Base-by-base conservation (phyloP, 2,113 vertebrate species). In the Aphelocoma coerulescens region DNA sequence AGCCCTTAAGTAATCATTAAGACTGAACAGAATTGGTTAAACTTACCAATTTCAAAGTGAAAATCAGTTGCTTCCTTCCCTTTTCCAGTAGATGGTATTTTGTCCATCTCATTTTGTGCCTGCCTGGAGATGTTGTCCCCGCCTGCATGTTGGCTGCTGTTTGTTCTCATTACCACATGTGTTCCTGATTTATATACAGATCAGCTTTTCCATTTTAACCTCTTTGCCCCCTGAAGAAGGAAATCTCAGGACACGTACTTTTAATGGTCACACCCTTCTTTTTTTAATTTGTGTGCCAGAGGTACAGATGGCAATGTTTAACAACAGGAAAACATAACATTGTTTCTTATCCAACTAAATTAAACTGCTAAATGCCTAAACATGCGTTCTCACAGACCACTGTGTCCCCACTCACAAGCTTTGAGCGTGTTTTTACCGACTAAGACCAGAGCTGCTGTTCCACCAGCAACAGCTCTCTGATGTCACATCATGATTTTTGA, bases 271-370 rank as follows among this genome's bases (percentile, higher is more conserved):
- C 86, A 95, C 82, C 86, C 91, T 93, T 90, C 85, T 89, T 93
- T 97, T 92, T 96, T 96, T 95, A 93, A 96, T 95, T 43, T 91
- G 63, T 94, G 92, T 96, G 92, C 95, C 93, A 85, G 87, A 85
- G 94, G 57, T 91, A 94, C 90, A 96, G 85, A 97, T 96, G 90
- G 95, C 96, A 96, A 86, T 95, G 91, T 96, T 95, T 94, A 94
- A 84, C 85, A 96, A 81, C 91, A 95, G 95, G 86, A 97, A 97
- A 96, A 90, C 93, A 93, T 96, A 62, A 95, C 91, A 75, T 93
- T 72, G 55, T 76, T 92, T 95, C 62, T 88, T 95, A 93, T 95
- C 80, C 94, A 95, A 41, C 91, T 94, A 95, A 94, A 95, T 85
- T 90, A 78, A 68, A 97, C 41, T 87, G 44, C 73, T 89, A 68